Base-by-base conservation (phyloP, 2,888 invertebrate species). In the Cecidostiba fungosa region DNA sequence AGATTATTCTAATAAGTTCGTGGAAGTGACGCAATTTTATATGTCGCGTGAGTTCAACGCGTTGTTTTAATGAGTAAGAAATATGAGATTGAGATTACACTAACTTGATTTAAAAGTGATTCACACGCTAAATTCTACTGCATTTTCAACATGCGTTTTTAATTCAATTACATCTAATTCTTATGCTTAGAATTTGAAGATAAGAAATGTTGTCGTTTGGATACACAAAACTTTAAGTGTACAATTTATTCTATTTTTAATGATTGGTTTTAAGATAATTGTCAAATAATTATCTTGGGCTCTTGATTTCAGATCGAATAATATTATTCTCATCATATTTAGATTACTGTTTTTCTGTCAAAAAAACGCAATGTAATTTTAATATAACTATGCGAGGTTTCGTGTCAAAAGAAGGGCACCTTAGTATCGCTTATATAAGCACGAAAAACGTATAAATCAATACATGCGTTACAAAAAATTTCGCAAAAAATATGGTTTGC, bases 21-120 rank as follows among this genome's bases (percentile, higher is more conserved):
- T 39, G 8, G 39, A 8, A 72, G n/a, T 69, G 78, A 70, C 59
- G 32, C 36, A n/a, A 66, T 79, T 76, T 12, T 43, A 36, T 29
- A 54, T 73, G 82, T 85, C 77, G 85, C 85, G 82, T 85, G 85
- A 77, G 78, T 14, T 5, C 10, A 23, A 36, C 50, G 39, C 79
- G 50, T 86, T 86, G 66, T 76, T 39, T 50, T 69, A 82, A 78
- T 47, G 16, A 85, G 59, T 70, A 81, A 85, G 78, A 82, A 78
- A 85, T 74, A 78, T 39, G 73, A 74, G 76, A 80, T 85, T 77
- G 59, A 81, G 54, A 85, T 74, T 73, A 69, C 69, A 43, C 36
- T 69, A 32, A 19, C 23, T 77, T 85, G 77, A 85, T 85, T 85
- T 81, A 85, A 85, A 78, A 81, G 43, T 16, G 23, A 80, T 23